Evolutionary conservation across 2,888 invertebrate species (phyloP), one percentile per base, ranked within the genome.

Genomic region (Aplocera efformata): DNA sequence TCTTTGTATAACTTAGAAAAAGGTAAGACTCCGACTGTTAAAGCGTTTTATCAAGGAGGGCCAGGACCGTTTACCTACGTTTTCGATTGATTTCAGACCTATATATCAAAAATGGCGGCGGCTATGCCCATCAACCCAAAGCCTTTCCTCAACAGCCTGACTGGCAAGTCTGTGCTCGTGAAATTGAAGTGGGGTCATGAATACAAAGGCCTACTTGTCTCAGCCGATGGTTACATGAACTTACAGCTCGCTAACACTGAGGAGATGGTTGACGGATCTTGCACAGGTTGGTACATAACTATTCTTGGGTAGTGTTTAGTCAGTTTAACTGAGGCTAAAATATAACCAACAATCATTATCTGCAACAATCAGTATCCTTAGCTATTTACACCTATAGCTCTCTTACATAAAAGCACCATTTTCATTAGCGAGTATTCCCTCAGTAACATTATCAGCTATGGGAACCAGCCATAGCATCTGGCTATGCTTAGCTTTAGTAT

Each of bases 151-250:
- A 99, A 99, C 90, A 96, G 96, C 70, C 90, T 99, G 31, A 99
- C 98, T 1, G 99, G 99, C 8, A 99, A 99, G 88, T 94, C 98
- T 26, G 98, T 99, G 25, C 92, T 98, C 79, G 98, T 99, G 1
- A 99, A 99, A 84, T 89, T 99, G 48, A 99, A 99, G 78, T 99
- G 99, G 99, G 99, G 99, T 20, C 99, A 99, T 81, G 99, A 99
- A 82, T 99, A 99, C 82, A 98, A 98, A 91, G 99, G 99, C 7
- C 95, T 97, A 60, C 89, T 99, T 22, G 99, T 99, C 0, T 98
- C 99, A 2, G 97, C 98, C 1, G 99, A 99, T 84, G 97, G 97
- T 5, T 99, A 99, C 73, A 99, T 99, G 99, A 99, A 99, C 78
- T 86, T 99, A 56, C 98, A 99, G 86, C 84, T 99, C 46, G 99